Percentiles rank a stretch among this genome's conserved stretches.
Evolutionary conservation across 37 sponge, comb jelly and placozoan genomes (phyloP).

Genomic region (Hormiphora californensis): DNA sequence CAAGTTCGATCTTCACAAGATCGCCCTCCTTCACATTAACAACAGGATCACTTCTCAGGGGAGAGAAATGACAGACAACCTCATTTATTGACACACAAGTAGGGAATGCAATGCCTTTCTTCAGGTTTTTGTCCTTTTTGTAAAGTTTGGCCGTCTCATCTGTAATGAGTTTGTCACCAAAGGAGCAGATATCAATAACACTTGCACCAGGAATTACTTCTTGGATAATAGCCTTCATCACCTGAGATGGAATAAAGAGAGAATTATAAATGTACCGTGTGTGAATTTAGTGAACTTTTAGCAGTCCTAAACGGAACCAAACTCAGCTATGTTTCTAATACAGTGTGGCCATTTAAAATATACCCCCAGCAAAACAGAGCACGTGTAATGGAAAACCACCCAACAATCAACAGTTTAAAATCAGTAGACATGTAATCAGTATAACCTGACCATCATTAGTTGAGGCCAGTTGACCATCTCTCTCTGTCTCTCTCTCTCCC

Average conservation of each 20-base stretch:
- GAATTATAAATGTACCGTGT: no score
- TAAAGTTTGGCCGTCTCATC: slow-evolving; percentile 87
- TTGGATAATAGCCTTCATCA: slow-evolving; percentile 61
- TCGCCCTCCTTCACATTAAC: slow-evolving; percentile 69
- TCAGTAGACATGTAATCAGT: no score
- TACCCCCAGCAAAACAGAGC: no score
- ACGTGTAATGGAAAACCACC: no score
- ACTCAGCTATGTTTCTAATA: not conserved
- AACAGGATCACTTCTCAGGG: slow-evolving; percentile 72
- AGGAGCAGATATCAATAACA: slow-evolving; percentile 70
- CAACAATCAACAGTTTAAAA: no score
- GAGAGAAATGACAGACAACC: slow-evolving; percentile 61
- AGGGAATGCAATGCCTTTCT: slow-evolving; percentile 99
- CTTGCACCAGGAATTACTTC: slow-evolving; percentile 63
- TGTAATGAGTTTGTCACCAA: slow-evolving; percentile 80
- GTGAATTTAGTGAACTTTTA: no score
- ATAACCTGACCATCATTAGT: no score
- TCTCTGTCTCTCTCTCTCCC: no score
- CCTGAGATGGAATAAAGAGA: not conserved
- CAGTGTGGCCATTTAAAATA: no score
- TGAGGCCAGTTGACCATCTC: no score
- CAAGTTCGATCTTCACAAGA: slow-evolving; percentile 75
- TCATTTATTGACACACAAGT: slow-evolving; percentile 93
- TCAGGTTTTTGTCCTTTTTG: slow-evolving; percentile 95
- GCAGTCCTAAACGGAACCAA: no score